These are phyloP conservation scores for Penaeus indicus DNA, from an alignment of 1,140 invertebrate genomes.

Conservation along the genomic window DNA sequence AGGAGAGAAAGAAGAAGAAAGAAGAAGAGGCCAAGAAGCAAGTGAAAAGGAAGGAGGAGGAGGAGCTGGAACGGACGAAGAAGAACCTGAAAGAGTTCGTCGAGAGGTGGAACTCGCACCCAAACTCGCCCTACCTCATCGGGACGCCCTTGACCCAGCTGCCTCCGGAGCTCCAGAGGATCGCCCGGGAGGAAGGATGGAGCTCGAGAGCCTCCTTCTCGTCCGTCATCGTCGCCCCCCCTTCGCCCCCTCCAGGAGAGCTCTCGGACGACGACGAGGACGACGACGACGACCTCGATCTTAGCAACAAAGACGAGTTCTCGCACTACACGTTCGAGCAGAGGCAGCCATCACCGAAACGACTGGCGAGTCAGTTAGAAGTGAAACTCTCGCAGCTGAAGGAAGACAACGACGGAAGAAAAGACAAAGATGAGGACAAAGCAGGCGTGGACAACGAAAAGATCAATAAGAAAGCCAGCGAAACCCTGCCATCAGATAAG, in stretches of 20 bases:
- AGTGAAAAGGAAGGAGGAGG: conserved; percentile 66
- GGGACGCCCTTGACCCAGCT: conserved; percentile 74
- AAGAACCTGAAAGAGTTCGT: conserved; percentile 87
- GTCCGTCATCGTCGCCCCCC: conserved; percentile 78
- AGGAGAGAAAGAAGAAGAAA: conserved; percentile 11
- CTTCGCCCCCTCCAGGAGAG: conserved; percentile 79
- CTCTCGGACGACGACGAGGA: conserved; percentile 72
- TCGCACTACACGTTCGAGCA: conserved; percentile 28
- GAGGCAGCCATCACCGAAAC: conserved; percentile 25
- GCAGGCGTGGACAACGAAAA: not conserved
- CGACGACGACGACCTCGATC: conserved; percentile 69
- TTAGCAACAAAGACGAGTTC: conserved; percentile 42
- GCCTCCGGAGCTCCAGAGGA: conserved; percentile 42
- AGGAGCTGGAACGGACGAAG: conserved; percentile 84
- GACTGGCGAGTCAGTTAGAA: conserved; percentile 38
- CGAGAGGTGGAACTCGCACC: conserved; percentile 88
- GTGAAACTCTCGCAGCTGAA: conserved; percentile 22
- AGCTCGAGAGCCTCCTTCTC: conserved; percentile 67
- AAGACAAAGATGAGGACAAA: conserved; percentile 61
- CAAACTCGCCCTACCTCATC: conserved; percentile 85
- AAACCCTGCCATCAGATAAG: not conserved
- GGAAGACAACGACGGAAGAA: conserved; percentile 69
- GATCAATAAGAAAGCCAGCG: not conserved
- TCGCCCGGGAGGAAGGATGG: not conserved
- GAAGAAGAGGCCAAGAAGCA: not conserved